Conservation (phyloP, 2,113 vertebrate genomes). For the Calyptomena viridis region DNA sequence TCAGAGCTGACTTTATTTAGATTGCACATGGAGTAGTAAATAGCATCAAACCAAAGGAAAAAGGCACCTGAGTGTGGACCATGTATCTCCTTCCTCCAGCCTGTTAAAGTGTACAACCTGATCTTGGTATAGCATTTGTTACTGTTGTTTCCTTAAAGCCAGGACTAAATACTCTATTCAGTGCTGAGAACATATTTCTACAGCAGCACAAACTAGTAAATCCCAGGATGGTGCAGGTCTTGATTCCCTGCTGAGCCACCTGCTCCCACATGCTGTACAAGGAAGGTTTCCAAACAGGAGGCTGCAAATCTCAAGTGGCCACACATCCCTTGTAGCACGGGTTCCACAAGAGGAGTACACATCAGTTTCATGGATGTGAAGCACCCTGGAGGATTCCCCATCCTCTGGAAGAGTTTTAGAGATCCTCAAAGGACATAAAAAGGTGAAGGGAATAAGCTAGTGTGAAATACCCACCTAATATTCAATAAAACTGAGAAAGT, state of each 20-base stretch:
- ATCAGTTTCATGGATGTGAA: neutral
- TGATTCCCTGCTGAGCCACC: fast-evolving
- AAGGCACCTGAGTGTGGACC: neutral
- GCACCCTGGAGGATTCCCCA: neutral
- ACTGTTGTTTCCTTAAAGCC: neutral
- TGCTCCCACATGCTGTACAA: fast-evolving
- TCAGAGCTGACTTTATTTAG: neutral
- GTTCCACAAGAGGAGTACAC: neutral
- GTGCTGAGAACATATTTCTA: neutral
- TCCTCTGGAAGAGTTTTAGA: neutral
- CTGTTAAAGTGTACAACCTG: neutral
- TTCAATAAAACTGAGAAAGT: neutral
- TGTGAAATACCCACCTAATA: neutral
- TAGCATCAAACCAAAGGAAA: neutral
- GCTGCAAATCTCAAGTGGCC: neutral
- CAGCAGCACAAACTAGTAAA: neutral
- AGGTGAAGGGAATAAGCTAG: neutral
- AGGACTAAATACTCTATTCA: neutral
- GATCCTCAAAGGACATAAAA: neutral
- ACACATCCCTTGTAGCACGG: neutral
- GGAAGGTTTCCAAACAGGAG: neutral
- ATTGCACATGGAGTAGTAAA: neutral
- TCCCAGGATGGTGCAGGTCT: neutral
- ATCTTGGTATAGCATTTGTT: neutral
- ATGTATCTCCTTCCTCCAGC: neutral